phyloP scores from a whole-genome alignment of 2,113 vertebrate species.

The Ranitomeya imitator region DNA sequence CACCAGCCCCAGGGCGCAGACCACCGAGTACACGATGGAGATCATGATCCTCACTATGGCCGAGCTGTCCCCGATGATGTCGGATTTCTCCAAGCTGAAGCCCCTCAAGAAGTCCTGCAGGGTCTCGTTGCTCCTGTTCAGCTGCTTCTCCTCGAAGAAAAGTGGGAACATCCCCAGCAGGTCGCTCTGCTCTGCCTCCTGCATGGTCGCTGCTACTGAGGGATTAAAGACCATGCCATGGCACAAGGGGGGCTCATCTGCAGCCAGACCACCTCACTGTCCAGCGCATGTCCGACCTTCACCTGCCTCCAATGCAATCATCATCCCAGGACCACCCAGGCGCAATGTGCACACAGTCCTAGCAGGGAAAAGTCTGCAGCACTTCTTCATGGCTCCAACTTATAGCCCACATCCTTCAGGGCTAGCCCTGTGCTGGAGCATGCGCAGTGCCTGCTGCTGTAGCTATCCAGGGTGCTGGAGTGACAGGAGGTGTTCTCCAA shows the following conservation, averaged over 20 bases:
- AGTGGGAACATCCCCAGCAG: conserved; percentile 57
- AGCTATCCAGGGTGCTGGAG: conserved; percentile 75
- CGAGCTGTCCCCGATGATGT: conserved; percentile 74
- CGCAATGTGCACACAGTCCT: not conserved
- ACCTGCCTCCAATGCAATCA: not conserved
- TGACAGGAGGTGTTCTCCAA: conserved; percentile 28
- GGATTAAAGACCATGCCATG: conserved; percentile 68
- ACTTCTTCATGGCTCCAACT: not conserved
- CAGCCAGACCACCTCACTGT: not conserved
- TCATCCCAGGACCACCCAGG: too few species aligned
- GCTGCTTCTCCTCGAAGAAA: conserved; percentile 63
- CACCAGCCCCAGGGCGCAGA: conserved; percentile 89
- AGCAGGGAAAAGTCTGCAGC: not conserved
- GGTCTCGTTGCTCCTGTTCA: conserved; percentile 75
- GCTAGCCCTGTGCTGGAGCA: conserved; percentile 59
- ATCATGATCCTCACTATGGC: conserved; percentile 79
- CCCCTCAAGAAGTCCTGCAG: conserved; percentile 66
- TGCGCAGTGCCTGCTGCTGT: conserved; percentile 62
- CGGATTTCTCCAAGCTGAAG: conserved; percentile 66
- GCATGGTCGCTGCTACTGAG: conserved; percentile 64
- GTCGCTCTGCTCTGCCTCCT: conserved; percentile 59
- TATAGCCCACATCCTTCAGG: not conserved
- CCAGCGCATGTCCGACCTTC: not conserved
- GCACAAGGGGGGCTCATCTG: not conserved
- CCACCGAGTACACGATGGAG: conserved; percentile 87